These are phyloP conservation scores for Sceliomorpha sp. DNA, from an alignment of 2,888 invertebrate genomes.

Conservation along the genomic window DNA sequence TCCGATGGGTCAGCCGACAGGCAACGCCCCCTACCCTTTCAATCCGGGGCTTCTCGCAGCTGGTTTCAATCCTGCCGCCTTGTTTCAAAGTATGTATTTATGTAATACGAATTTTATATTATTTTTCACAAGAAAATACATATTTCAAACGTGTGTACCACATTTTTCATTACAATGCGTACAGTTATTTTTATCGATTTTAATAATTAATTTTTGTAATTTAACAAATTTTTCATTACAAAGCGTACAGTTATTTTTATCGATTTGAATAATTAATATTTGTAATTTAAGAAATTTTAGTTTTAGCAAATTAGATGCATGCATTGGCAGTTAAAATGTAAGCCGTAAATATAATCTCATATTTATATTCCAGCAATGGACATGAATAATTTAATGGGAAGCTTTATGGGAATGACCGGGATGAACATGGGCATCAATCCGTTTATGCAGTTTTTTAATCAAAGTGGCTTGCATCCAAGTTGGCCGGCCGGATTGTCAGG, in stretches of 20 bases:
- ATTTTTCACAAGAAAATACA: no score
- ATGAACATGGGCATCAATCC: slow-evolving; percentile 79
- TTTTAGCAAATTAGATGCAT: no score
- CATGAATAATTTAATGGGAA: slow-evolving; percentile 76
- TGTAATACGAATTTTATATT: no score
- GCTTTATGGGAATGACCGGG: slow-evolving; percentile 77
- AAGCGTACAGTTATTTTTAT: no score
- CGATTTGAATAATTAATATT: no score
- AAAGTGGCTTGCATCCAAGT: slow-evolving; percentile 75
- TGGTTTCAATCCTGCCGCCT: slow-evolving; percentile 88
- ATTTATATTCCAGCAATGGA: slow-evolving; percentile 71
- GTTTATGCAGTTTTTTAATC: slow-evolving; percentile 78
- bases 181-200: no score
- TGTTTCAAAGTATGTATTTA: slow-evolving; percentile 89
- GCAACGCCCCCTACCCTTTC: slow-evolving; percentile 49
- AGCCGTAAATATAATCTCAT: slow-evolving; percentile 21
- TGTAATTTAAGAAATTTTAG: no score
- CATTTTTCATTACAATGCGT: no score
- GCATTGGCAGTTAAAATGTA: background rate
- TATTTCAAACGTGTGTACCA: no score
- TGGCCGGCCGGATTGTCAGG: slow-evolving; percentile 76
- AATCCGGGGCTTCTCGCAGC: slow-evolving; percentile 71
- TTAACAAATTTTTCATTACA: no score
- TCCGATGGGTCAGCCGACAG: slow-evolving; percentile 71
- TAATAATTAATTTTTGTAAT: no score